phyloP scores from a whole-genome alignment of 2,888 invertebrate genomes.

The Schizotus pectinicornis region DNA sequence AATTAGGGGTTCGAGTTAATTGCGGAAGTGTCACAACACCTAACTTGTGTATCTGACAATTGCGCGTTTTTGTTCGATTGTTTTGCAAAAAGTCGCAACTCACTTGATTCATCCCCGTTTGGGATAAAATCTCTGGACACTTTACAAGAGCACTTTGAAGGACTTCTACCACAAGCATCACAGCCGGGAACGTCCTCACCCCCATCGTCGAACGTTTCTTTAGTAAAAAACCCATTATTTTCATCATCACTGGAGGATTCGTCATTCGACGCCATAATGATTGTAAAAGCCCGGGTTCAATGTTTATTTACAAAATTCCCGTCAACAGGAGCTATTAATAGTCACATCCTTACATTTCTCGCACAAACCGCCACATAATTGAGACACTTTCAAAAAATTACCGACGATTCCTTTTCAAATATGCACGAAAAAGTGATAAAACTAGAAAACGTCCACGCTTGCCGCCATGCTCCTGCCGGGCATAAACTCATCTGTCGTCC shows the following conservation, averaged over 20 bases:
- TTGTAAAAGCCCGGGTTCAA: conserved; percentile 37
- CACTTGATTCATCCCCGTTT: conserved; percentile 25
- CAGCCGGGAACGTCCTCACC: conserved; percentile 9
- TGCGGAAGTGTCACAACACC: no score
- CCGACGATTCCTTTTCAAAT: conserved; percentile 34
- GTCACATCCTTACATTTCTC: conserved; percentile 24
- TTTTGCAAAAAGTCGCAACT: conserved; percentile 11
- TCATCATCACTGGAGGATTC: conserved; percentile 48
- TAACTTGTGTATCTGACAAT: no score
- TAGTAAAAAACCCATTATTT: conserved; percentile 42
- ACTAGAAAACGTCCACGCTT: conserved; percentile 45
- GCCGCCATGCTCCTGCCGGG: conserved; percentile 51
- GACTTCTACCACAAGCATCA: conserved; percentile 7
- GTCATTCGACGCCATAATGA: conserved; percentile 51
- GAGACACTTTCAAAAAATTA: conserved; percentile 16
- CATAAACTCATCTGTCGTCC: conserved; percentile 31
- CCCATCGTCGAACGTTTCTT: background rate
- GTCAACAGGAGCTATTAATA: conserved; percentile 9
- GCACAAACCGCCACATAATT: conserved; percentile 15
- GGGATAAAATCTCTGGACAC: conserved; percentile 30
- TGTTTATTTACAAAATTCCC: conserved; percentile 30
- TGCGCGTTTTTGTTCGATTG: background rate
- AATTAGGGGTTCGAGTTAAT: no score
- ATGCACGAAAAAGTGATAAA: conserved; percentile 29
- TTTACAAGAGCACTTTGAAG: conserved; percentile 38